phyloP scores from a whole-genome alignment of 2,797 vertebrate species.

The Protosalanx chinensis region DNA sequence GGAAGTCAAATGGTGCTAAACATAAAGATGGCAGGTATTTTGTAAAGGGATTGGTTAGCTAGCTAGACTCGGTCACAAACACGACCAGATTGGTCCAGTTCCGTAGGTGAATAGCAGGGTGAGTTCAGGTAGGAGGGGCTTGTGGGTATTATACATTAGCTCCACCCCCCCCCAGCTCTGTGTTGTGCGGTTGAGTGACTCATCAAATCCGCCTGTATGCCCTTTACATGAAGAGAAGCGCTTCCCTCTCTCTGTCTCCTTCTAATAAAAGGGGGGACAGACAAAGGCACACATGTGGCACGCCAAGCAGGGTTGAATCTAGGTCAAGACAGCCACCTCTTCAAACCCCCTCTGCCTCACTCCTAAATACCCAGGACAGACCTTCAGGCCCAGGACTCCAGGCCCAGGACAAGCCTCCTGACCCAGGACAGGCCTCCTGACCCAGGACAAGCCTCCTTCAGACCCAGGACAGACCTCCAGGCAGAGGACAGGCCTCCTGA shows the following conservation, averaged over 20 bases:
- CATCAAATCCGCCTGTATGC: conserved; percentile 58
- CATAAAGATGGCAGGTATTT: too few species aligned
- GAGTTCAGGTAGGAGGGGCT: conserved; percentile 34
- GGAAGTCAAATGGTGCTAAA: too few species aligned
- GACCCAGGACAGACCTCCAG: too few species aligned
- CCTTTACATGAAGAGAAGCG: conserved; percentile 39
- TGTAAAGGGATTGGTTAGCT: too few species aligned
- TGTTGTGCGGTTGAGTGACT: conserved; percentile 68
- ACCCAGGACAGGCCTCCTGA: too few species aligned
- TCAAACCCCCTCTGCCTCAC: conserved; percentile 45
- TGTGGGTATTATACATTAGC: conserved; percentile 39
- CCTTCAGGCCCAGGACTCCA: background rate
- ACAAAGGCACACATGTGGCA: conserved; percentile 66
- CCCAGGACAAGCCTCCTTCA: too few species aligned
- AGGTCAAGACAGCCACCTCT: conserved; percentile 66
- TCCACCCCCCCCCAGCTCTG: conserved; percentile 41
- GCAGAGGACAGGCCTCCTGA: too few species aligned
- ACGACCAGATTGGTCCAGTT: too few species aligned
- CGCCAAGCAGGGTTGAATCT: conserved; percentile 62
- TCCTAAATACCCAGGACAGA: conserved; percentile 50
- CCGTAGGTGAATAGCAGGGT: conserved; percentile 53
- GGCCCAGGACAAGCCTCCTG: too few species aligned
- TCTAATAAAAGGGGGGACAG: conserved; percentile 55
- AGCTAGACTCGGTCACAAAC: too few species aligned
- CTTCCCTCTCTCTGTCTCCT: conserved; percentile 40